Base-by-base conservation (phyloP, 2,113 vertebrate genomes). In the Arizona elegans region DNA sequence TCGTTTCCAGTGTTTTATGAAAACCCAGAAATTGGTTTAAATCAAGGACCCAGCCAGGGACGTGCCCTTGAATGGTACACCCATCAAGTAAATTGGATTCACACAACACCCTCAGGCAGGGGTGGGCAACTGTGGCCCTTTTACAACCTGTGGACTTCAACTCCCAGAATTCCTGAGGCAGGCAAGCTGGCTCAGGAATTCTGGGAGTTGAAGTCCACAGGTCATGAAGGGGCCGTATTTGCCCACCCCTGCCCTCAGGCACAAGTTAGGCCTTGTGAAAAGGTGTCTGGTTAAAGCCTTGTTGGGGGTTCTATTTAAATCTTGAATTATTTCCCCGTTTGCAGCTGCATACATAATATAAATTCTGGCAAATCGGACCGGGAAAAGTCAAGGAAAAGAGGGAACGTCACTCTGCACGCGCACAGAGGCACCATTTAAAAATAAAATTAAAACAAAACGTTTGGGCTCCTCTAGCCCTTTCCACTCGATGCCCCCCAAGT, bases 391-490 rank as follows among this genome's bases (percentile, higher is more conserved):
- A 86, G 10, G 53, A 33, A 2, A 47, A 26, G 15, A 11, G 26
- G 15, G 10, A 58, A 47, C 1, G 12, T 38, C 85, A 23, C 55
- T 87, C 26, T 43, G 75, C 23, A 59, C 85, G 33, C 13, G 55
- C 17, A 15, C 56, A 87, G 91, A 23, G 50, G 43, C 10, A 33
- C 26, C 4, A 10, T 91, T 90, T n/a, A 24, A 0, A 29, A 87
- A 52, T 38, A 89, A 19, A 75, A 75, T 2, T 7, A 5, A 38
- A 24, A 58, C 2, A 88, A 55, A 56, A 33, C 3, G 1, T 81
- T n/a, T 91, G 75, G 94, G 55, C 96, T 95, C 96, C 97, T 97
- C 96, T 95, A 95, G 93, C 94, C 90, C 91, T 90, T 95, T 94
- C 87, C 89, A 88, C 96, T 96, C 94, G 95, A 90, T 88, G 24